Percentiles rank a stretch among this genome's conserved stretches.
Evolutionary conservation across 1,140 invertebrate genomes (phyloP).

Genomic region (Zaprionus davidi): DNA sequence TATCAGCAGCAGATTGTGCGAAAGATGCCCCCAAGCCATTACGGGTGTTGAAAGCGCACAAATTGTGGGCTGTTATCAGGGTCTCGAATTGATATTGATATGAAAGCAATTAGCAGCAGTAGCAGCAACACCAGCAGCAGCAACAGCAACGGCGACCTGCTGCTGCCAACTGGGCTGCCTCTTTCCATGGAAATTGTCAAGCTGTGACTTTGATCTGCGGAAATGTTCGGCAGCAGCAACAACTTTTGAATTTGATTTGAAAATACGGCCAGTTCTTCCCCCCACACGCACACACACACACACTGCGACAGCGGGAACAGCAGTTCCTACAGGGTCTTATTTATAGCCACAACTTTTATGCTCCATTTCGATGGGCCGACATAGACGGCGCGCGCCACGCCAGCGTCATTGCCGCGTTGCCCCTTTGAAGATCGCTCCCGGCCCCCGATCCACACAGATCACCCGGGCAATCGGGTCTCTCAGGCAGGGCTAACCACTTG

Average conservation of each 20-base stretch:
- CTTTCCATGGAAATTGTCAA: constrained; percentile 78
- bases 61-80: constrained; percentile 67
- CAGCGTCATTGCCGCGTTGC: constrained; percentile 22
- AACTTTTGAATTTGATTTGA: constrained; percentile 78
- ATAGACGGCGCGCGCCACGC: constrained; percentile 44
- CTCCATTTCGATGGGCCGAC: constrained; percentile 77
- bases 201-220: constrained; percentile 82
- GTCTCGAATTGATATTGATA: constrained; percentile 59
- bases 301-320: constrained; percentile 22
- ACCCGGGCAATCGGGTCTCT: constrained; percentile 36
- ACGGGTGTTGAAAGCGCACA: constrained; percentile 68
- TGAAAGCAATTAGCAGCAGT: constrained; percentile 79
- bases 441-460: neutral
- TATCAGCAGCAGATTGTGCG: constrained; percentile 48
- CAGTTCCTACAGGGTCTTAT: constrained; percentile 72
- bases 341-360: constrained; percentile 82
- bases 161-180: constrained; percentile 7
- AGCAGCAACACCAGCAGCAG: constrained; percentile 45
- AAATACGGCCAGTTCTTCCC: constrained; percentile 53
- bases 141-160: constrained; percentile 34
- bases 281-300: constrained; percentile 4
- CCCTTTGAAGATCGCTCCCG: constrained; percentile 73
- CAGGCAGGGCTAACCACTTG: constrained; percentile 66
- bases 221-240: constrained; percentile 75
- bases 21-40: constrained; percentile 46